These are phyloP conservation scores for Candoia aspera DNA, from an alignment of 2,113 vertebrate genomes.

Conservation along the genomic window DNA sequence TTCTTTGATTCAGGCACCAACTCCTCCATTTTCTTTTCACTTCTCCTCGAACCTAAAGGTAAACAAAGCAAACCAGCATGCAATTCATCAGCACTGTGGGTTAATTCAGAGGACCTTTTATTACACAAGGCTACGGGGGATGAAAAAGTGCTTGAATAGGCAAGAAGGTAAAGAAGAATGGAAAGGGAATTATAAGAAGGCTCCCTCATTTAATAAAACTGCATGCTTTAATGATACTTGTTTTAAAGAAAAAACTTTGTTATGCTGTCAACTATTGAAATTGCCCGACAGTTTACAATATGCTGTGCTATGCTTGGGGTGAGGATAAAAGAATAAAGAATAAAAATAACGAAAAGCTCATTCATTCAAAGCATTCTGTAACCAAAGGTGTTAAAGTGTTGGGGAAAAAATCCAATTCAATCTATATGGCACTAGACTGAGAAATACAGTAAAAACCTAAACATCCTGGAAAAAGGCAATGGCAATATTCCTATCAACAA, in stretches of 20 bases:
- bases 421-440: not conserved
- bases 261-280: not conserved
- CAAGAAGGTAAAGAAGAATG: not conserved
- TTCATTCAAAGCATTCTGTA: not conserved
- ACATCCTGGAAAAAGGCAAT: not conserved
- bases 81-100: not conserved
- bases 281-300: not conserved
- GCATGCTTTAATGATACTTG: not conserved
- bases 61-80: not conserved
- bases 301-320: not conserved
- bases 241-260: not conserved
- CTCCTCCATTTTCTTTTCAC: slow-evolving; percentile 85
- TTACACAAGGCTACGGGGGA: too few species aligned
- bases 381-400: not conserved
- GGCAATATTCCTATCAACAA: not conserved
- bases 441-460: not conserved
- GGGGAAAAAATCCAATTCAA: not conserved
- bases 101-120: not conserved
- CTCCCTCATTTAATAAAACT: not conserved
- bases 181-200: not conserved
- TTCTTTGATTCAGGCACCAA: slow-evolving; percentile 73
- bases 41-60: slow-evolving; percentile 86
- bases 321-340: not conserved
- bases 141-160: not conserved
- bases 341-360: not conserved